Conservation (phyloP, 53 echinoderm and acorn worm species). For the Crossaster papposus region DNA sequence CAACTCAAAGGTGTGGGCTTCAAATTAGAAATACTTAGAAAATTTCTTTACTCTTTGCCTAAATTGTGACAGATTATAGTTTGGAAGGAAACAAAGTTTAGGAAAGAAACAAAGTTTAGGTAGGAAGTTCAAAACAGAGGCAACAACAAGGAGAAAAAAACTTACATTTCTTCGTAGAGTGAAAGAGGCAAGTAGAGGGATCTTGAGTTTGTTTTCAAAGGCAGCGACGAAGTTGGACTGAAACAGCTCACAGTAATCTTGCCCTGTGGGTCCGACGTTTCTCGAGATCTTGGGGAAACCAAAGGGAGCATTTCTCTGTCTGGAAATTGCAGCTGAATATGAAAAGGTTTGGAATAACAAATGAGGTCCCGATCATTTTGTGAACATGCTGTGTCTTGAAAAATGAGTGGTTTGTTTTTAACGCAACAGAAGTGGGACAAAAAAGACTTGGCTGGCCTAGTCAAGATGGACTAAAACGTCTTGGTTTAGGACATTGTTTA, state of each 20-base stretch:
- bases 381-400: too few species aligned
- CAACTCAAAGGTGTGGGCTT: too few species aligned
- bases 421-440: neutral
- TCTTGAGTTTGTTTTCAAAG: constrained; percentile 66
- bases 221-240: constrained; percentile 66
- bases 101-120: too few species aligned
- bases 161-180: constrained; percentile 64
- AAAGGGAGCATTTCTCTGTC: constrained; percentile 18
- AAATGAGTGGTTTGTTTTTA: too few species aligned
- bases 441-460: too few species aligned
- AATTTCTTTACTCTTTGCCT: too few species aligned
- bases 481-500: too few species aligned
- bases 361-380: too few species aligned
- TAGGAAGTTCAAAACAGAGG: neutral
- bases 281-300: constrained; percentile 14
- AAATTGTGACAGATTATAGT: too few species aligned
- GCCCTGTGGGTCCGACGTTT: constrained; percentile 44
- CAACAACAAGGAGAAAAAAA: neutral
- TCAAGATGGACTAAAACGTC: neutral
- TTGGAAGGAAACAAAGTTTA: too few species aligned
- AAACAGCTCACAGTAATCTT: constrained; percentile 65
- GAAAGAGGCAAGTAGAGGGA: constrained; percentile 61
- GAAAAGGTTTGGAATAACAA: too few species aligned
- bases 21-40: too few species aligned
- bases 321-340: neutral